These are phyloP conservation scores for Mystacides longicornis DNA, from an alignment of 2,888 invertebrate species.

Conservation along the genomic window DNA sequence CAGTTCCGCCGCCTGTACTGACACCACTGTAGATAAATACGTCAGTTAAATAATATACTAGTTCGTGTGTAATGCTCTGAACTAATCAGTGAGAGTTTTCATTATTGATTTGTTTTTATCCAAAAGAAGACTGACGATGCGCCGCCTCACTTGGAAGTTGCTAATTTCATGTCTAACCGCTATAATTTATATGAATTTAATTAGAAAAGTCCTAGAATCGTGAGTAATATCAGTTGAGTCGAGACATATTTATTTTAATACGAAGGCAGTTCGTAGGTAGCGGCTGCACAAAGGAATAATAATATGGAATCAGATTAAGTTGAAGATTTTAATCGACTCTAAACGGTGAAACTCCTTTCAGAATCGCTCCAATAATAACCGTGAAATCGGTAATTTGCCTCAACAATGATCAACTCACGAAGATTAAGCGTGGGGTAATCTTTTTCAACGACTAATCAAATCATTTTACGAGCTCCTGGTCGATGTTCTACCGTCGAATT, in stretches of 20 bases:
- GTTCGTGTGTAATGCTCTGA: too few relatives aligned
- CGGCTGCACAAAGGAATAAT: background rate
- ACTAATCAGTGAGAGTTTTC: too few relatives aligned
- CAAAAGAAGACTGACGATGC: too few relatives aligned
- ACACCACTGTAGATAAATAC: too few relatives aligned
- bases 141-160: too few relatives aligned
- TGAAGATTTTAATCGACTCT: background rate
- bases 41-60: too few relatives aligned
- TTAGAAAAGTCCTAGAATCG: background rate
- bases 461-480: background rate
- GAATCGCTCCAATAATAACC: background rate
- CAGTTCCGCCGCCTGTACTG: too few relatives aligned
- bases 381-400: background rate
- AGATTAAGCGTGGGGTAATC: background rate
- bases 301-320: background rate
- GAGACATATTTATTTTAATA: conserved; percentile 2
- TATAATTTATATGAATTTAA: conserved; percentile 1
- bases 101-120: too few relatives aligned
- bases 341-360: background rate
- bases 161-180: background rate
- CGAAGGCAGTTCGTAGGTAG: background rate
- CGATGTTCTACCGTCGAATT: too few relatives aligned
- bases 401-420: conserved; percentile 1
- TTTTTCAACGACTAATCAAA: background rate
- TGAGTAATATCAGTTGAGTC: background rate